A percentile compares a stretch with the other conserved stretches of the same genome.
These are phyloP conservation scores for Micropoecilia bifurca DNA, from an alignment of 2,797 vertebrate species.

Conservation along the genomic window DNA sequence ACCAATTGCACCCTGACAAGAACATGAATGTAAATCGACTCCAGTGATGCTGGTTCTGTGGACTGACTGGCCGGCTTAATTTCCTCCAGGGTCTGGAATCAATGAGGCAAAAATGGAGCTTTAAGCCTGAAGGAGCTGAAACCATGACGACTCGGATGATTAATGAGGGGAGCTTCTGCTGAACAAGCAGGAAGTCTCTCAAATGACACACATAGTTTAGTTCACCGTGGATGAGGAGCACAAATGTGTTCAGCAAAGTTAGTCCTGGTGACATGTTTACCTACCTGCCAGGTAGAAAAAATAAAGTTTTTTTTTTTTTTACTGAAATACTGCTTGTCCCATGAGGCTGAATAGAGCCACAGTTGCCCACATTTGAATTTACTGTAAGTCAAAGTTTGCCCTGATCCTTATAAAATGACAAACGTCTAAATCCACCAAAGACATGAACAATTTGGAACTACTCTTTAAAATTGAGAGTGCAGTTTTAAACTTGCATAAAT, in stretches of 20 bases:
- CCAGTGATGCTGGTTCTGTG: constrained; percentile 9
- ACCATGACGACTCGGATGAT: constrained; percentile 41
- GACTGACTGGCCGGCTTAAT: neutral
- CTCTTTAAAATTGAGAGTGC: neutral
- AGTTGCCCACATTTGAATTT: no score
- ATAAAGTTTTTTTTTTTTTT: constrained; percentile 42
- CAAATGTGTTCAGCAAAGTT: neutral
- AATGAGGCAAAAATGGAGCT: constrained; percentile 46
- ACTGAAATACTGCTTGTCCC: constrained; percentile 67
- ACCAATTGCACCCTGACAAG: constrained; percentile 4
- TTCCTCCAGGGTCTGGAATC: constrained; percentile 14
- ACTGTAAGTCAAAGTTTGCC: neutral
- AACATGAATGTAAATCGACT: constrained; percentile 37
- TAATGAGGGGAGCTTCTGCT: constrained; percentile 59
- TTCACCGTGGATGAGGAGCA: constrained; percentile 1
- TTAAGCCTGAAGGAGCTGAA: constrained; percentile 36
- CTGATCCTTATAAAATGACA: neutral
- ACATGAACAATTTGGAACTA: neutral
- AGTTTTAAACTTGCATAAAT: neutral
- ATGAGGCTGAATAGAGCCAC: constrained; percentile 72
- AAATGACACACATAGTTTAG: constrained; percentile 11
- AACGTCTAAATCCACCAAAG: neutral
- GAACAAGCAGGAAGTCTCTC: constrained; percentile 35
- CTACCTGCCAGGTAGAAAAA: neutral
- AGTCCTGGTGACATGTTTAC: neutral